These are phyloP conservation scores for Zygogramma bicolorata DNA, from an alignment of 2,888 invertebrate species.

Conservation along the genomic window DNA sequence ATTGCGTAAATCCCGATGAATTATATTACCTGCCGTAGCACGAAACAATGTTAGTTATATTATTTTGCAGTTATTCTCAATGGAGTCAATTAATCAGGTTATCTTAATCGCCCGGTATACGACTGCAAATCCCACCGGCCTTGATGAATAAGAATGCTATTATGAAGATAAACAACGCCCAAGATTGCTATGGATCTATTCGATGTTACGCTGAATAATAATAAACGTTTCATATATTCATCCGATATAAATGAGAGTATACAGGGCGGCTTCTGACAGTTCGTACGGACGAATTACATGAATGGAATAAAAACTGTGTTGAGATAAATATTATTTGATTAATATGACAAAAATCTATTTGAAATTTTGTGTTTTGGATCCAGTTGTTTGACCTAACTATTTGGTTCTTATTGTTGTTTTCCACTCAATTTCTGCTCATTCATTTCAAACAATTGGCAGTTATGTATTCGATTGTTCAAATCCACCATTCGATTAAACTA, in stretches of 20 bases:
- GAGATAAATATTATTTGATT: background rate
- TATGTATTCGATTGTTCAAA: too few species aligned
- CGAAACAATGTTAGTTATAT: conserved; percentile 28
- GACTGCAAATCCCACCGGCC: conserved; percentile 36
- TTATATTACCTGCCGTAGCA: conserved; percentile 7
- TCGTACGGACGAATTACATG: background rate
- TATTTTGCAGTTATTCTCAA: conserved; percentile 27
- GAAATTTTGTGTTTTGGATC: too few species aligned
- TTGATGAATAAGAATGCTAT: conserved; percentile 51
- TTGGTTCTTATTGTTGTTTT: too few species aligned
- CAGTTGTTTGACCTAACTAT: too few species aligned
- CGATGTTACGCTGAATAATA: conserved; percentile 15
- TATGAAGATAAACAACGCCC: conserved; percentile 51
- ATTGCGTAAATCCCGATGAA: conserved; percentile 1
- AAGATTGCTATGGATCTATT: conserved; percentile 32
- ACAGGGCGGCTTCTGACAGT: too few species aligned
- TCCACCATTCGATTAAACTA: too few species aligned
- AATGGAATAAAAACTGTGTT: background rate
- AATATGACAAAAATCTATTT: background rate
- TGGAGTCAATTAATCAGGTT: conserved; percentile 34
- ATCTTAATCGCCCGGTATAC: conserved; percentile 38
- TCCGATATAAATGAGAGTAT: background rate
- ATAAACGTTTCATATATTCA: conserved; percentile 7
- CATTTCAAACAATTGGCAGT: too few species aligned
- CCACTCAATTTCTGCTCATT: too few species aligned